phyloP scores from a whole-genome alignment of 1,140 invertebrate species.

The Araneus ventricosus region DNA sequence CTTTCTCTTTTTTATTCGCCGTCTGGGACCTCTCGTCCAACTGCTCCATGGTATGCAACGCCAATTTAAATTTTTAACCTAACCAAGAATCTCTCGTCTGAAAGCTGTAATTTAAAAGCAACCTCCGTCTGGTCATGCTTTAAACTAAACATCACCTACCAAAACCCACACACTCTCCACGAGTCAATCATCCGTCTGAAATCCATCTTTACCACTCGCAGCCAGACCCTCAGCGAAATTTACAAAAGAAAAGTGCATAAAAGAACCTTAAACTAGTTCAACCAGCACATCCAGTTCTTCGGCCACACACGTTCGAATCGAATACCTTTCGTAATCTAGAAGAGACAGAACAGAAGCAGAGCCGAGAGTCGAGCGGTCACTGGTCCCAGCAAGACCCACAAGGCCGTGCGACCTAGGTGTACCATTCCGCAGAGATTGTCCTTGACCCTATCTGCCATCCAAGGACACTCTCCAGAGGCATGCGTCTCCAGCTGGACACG shows the following conservation, averaged over 20 bases:
- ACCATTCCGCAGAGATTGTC: background rate
- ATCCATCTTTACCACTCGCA: background rate
- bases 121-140: too few species aligned
- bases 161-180: background rate
- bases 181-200: constrained; percentile 7
- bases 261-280: constrained; percentile 20
- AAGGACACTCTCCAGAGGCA: constrained; percentile 2
- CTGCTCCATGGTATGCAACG: too few species aligned
- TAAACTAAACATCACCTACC: background rate
- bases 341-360: background rate
- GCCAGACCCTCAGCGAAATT: too few species aligned
- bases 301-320: background rate
- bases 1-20: too few species aligned
- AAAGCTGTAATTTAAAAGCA: too few species aligned
- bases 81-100: too few species aligned
- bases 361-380: background rate
- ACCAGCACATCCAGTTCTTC: constrained; percentile 17
- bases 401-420: background rate
- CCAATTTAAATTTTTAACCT: too few species aligned
- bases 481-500: background rate
- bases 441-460: constrained; percentile 16
- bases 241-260: background rate
- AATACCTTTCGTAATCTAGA: background rate
- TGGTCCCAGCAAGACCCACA: background rate
- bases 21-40: too few species aligned